A percentile compares a stretch with the other conserved stretches of the same genome.
These are phyloP conservation scores for Clavelina lepadiformis DNA, from an alignment of 23 tunicate genomes.

Conservation along the genomic window DNA sequence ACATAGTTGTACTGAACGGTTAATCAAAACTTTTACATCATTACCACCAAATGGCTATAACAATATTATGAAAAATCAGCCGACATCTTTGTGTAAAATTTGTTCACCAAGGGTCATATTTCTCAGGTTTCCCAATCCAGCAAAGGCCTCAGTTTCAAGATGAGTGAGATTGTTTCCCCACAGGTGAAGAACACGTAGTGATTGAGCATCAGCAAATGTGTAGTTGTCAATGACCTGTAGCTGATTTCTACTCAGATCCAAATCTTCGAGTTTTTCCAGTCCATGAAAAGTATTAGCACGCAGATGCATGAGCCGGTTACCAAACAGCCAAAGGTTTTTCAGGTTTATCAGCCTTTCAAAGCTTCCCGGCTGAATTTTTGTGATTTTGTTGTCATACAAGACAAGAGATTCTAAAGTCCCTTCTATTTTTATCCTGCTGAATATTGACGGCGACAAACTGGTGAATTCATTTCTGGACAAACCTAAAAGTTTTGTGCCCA, in stretches of 20 bases:
- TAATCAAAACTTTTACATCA: too few species aligned
- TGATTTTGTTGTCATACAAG: conserved; percentile 29
- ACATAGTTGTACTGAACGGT: too few species aligned
- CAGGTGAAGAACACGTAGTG: conserved; percentile 21
- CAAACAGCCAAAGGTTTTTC: conserved; percentile 37
- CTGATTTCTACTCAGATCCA: conserved; percentile 26
- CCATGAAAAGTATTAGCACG: conserved; percentile 21
- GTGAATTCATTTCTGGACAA: conserved; percentile 34
- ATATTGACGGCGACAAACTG: conserved; percentile 11
- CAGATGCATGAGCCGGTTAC: conserved; percentile 10
- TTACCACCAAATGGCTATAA: too few species aligned
- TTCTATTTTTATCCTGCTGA: neutral
- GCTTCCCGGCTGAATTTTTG: conserved; percentile 8
- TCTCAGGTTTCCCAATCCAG: conserved; percentile 14
- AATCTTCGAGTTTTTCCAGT: conserved; percentile 1
- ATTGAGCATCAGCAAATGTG: conserved; percentile 14
- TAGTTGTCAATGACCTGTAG: conserved; percentile 9
- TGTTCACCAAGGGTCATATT: conserved; percentile 31
- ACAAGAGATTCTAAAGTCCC: conserved; percentile 22
- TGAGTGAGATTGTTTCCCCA: conserved; percentile 28
- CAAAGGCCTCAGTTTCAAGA: conserved; percentile 10
- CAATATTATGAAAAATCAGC: too few species aligned
- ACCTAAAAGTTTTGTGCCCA: conserved; percentile 25
- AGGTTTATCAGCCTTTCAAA: conserved; percentile 9
- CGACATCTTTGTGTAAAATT: too few species aligned